phyloP scores from a whole-genome alignment of 2,113 vertebrate genomes.

The Pheucticus melanocephalus region DNA sequence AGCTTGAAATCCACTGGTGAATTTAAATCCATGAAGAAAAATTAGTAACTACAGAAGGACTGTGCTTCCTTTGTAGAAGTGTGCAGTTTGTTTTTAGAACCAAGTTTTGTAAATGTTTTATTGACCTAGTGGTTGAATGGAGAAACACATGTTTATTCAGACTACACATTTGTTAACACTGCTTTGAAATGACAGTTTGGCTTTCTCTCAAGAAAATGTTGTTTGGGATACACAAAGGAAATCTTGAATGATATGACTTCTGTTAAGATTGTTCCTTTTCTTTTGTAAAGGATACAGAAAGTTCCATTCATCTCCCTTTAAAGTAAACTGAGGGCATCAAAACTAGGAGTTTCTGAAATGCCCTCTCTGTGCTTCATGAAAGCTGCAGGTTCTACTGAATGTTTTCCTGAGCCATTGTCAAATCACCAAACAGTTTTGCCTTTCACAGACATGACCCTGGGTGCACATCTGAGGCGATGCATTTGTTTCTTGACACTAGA shows the following conservation, averaged over 20 bases:
- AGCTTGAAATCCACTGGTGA: background rate
- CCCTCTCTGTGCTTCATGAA: background rate
- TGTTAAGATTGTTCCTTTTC: background rate
- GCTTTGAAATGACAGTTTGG: background rate
- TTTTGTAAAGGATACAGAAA: background rate
- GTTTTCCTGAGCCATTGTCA: background rate
- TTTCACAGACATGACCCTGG: background rate
- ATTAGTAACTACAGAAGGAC: background rate
- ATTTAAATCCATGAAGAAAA: background rate
- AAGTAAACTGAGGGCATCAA: background rate
- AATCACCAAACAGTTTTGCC: background rate
- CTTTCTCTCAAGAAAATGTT: background rate
- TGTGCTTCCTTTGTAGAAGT: background rate
- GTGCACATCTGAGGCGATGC: background rate
- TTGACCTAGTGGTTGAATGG: background rate
- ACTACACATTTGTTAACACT: conserved; percentile 18
- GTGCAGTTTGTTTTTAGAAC: background rate
- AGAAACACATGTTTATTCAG: background rate
- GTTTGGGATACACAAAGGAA: background rate
- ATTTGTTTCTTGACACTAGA: background rate
- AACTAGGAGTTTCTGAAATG: background rate
- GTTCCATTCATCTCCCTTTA: background rate
- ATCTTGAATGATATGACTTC: background rate
- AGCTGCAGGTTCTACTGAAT: background rate
- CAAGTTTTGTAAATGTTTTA: conserved; percentile 2